A percentile compares a stretch with the other conserved stretches of the same genome.
These are phyloP conservation scores for Rostratula benghalensis DNA, from an alignment of 2,113 vertebrate species.

Conservation along the genomic window DNA sequence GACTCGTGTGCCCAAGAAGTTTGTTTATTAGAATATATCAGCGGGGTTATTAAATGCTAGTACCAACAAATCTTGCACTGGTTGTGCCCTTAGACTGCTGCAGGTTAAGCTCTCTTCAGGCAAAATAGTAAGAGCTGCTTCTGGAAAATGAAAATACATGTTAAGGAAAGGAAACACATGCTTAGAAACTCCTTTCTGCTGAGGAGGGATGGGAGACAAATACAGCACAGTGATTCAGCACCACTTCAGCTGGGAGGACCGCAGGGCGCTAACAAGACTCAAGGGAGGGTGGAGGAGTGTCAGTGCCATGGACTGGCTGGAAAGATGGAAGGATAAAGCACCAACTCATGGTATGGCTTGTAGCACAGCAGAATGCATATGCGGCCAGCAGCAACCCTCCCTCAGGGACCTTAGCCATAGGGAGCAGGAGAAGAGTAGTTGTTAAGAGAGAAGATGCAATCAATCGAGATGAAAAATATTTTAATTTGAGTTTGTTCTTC, in stretches of 20 bases:
- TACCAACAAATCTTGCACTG: not conserved
- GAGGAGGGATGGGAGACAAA: not conserved
- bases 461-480: not conserved
- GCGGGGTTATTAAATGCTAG: not conserved
- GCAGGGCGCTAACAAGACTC: not conserved
- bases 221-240: not conserved
- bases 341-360: rapidly evolving
- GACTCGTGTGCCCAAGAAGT: not conserved
- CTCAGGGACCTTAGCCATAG: not conserved
- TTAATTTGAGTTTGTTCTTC: not conserved
- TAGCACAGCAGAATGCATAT: rapidly evolving
- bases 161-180: not conserved
- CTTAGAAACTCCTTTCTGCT: not conserved
- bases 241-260: not conserved
- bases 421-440: not conserved
- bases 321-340: not conserved
- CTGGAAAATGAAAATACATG: not conserved
- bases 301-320: not conserved
- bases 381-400: not conserved
- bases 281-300: rapidly evolving
- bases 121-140: not conserved
- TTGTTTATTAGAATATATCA: not conserved
- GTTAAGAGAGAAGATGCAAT: not conserved
- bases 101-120: not conserved
- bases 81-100: not conserved